Conservation (phyloP, 2,797 vertebrate species). For the Enteromius mattozi region DNA sequence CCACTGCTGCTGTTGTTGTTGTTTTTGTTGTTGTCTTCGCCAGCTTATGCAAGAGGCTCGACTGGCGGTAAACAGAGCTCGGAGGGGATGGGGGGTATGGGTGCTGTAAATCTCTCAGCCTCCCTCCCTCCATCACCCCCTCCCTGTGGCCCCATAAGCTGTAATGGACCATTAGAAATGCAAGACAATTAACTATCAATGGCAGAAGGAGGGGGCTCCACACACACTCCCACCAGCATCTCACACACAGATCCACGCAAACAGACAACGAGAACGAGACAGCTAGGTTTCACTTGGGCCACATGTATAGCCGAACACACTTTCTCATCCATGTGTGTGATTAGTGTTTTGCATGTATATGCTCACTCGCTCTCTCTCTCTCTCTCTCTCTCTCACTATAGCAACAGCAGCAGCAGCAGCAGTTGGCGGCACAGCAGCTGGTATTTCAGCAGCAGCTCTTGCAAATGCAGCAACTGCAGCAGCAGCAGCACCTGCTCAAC, state of each 20-base stretch:
- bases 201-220: constrained; percentile 41
- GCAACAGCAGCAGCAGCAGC: constrained; percentile 88
- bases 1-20: constrained; percentile 67
- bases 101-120: constrained; percentile 40
- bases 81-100: constrained; percentile 58
- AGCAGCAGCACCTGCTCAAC: constrained; percentile 98
- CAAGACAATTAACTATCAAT: constrained; percentile 79
- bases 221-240: constrained; percentile 38
- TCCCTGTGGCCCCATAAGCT: constrained; percentile 72
- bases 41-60: constrained; percentile 73
- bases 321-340: constrained; percentile 48
- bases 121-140: constrained; percentile 48
- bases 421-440: constrained; percentile 99
- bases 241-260: neutral
- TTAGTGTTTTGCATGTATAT: constrained; percentile 29
- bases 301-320: constrained; percentile 43
- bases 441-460: constrained; percentile 99
- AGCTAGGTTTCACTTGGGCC: constrained; percentile 18
- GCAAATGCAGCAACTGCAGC: constrained; percentile 99
- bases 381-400: constrained; percentile 68
- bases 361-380: constrained; percentile 57
- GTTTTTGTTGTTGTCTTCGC: constrained; percentile 67
- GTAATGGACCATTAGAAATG: constrained; percentile 79
- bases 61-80: constrained; percentile 71
- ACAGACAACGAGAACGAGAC: constrained; percentile 1